Evolutionary conservation across 1,140 invertebrate species (phyloP).

Genomic region (Brachionus rubens): DNA sequence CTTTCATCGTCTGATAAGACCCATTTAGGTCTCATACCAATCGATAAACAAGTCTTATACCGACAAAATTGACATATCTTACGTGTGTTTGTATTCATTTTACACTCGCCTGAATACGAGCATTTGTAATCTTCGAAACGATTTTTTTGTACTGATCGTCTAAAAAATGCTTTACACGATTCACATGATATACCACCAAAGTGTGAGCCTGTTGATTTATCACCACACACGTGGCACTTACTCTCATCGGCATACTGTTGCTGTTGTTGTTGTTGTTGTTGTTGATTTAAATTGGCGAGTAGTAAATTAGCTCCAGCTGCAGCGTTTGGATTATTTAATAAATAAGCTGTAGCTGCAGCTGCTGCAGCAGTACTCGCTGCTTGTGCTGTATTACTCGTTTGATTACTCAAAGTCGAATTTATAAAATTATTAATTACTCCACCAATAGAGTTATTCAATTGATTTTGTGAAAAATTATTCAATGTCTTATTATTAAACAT

Average conservation of each 20-base stretch:
- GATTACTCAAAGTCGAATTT: background rate
- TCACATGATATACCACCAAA: constrained; percentile 51
- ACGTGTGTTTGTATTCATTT: constrained; percentile 56
- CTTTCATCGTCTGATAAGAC: constrained; percentile 40
- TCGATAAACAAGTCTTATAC: constrained; percentile 95
- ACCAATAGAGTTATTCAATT: background rate
- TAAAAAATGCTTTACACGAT: constrained; percentile 45
- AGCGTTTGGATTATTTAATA: constrained; percentile 2
- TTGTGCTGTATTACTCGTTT: background rate
- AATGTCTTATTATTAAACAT: background rate
- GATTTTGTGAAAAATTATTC: background rate
- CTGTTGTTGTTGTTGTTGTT: constrained; percentile 8
- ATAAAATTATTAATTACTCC: constrained; percentile 29
- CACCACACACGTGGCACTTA: constrained; percentile 45
- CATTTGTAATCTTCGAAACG: constrained; percentile 53
- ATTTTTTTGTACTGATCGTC: constrained; percentile 38
- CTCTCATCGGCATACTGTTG: constrained; percentile 14
- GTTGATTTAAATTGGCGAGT: constrained; percentile 3
- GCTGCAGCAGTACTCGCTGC: constrained; percentile 9
- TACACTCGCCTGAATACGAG: constrained; percentile 53
- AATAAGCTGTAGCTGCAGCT: constrained; percentile 5
- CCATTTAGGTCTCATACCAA: constrained; percentile 79
- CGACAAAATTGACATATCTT: constrained; percentile 88
- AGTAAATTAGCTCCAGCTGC: background rate
- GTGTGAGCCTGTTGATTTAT: constrained; percentile 49